Base-by-base conservation (phyloP, 2,888 invertebrate genomes). In the Nipponacmea schrenckii region DNA sequence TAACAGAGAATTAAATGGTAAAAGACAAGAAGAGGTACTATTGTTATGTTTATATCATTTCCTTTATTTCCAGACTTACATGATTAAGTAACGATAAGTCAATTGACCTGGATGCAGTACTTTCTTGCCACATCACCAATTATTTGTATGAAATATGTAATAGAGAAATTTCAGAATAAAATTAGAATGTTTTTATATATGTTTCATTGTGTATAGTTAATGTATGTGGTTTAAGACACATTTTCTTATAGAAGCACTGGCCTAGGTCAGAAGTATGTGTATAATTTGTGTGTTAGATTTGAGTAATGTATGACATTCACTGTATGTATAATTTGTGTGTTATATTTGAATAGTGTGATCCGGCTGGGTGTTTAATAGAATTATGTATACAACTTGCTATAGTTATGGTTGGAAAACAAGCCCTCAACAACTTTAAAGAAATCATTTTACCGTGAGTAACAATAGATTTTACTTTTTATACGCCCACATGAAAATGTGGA, bases 361-460 rank as follows among this genome's bases (percentile, higher is more conserved):
- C 96, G 0, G 96, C 96, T 20, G 97, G 97, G 4, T 98, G 97
- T 86, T 91, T 98, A 64, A 93, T 96, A 77, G 98, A 98, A 89
- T 90, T 98, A 10, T 95, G 96, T 77, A 96, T 98, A 83, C 97
- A 98, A 88, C 90, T 98, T 74, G 94, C 94, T 50, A 96, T 97
- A 85, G 96, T 98, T 79, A 98, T 98, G 97, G 92, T 97, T 68
- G 98, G 97, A 71, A 97, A 97, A 89, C 97, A 98, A 90, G 93
- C 95, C 66, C 93, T 97, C 90, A 96, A 95, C 89, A 94, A 95
- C 8, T 91, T 95, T 67, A 91, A 96, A 67, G 97, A 98, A 90
- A 94, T 96, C 92, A 84, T 94, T 74, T 92, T 94, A 90, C 97
- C 97, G 93, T 93, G 89, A 92, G 94, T 92, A 79, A 70, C 15